Conservation (phyloP, 1,140 invertebrate species). For the Homalodisca vitripennis region DNA sequence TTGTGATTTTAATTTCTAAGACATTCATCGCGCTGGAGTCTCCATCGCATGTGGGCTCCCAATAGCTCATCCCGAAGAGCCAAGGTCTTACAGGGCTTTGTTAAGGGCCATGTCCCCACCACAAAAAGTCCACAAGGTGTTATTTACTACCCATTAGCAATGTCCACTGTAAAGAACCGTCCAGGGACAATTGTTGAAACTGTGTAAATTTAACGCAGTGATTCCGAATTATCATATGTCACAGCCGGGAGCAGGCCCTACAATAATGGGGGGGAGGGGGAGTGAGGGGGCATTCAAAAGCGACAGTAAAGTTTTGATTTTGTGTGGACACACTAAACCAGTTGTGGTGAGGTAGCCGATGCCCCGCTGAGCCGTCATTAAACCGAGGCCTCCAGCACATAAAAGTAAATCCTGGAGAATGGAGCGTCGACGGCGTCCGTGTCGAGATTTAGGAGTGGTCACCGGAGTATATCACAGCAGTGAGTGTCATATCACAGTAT, state of each 20-base stretch:
- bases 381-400: slow-evolving; percentile 12
- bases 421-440: background rate
- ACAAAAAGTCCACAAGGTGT: background rate
- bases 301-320: slow-evolving; percentile 25
- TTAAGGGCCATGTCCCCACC: background rate
- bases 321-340: slow-evolving; percentile 20
- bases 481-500: too few species aligned
- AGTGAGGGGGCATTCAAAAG: too few species aligned
- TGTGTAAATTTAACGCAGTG: slow-evolving; percentile 13
- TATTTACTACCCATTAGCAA: slow-evolving; percentile 15
- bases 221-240: background rate
- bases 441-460: background rate
- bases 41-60: background rate
- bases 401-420: slow-evolving; percentile 24
- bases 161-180: background rate
- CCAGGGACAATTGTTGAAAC: slow-evolving; percentile 21
- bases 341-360: slow-evolving; percentile 14
- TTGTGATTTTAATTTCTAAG: too few species aligned
- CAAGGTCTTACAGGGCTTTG: background rate
- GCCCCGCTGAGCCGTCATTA: slow-evolving; percentile 14
- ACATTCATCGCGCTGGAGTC: too few species aligned
- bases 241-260: background rate
- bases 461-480: background rate
- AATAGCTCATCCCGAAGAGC: background rate
- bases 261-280: background rate